Evolutionary conservation across 2,888 invertebrate genomes (phyloP), one percentile per base, ranked within the genome.

Genomic region (Xestobium rufovillosum): DNA sequence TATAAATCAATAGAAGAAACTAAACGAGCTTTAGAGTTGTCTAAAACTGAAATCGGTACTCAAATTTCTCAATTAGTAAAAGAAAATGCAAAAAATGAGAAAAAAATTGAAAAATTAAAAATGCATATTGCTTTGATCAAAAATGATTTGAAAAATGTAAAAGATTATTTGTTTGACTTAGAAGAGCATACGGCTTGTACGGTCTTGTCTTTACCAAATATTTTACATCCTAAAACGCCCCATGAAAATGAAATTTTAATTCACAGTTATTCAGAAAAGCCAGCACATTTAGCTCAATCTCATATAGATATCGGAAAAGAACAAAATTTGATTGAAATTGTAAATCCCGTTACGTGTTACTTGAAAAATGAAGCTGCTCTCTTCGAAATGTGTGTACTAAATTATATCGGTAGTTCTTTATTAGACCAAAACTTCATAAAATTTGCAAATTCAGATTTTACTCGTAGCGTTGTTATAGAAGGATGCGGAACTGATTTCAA

Each of bases 371-470:
- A 82, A 41, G 83, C 81, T 1, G 83, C 83, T 1, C 49, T 78
- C 10, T 84, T 83, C 56, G 87, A 88, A 63, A 63, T 80, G 6
- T 72, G 71, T 12, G 59, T 72, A 9, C 65, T 75, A 48, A 72
- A 73, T 59, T 71, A 70, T 51, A 70, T 75, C 38, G 58, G 65
- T 1, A 56, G 67, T 32, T 57, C 65, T 34, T 53, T 75, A 3
- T 62, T 67, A 13, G 61, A 70, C 1, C 60, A 65, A 8, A 65
- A 71, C n/a, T 83, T 75, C 55, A 57, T 71, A 0, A 77, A 78
- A 52, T 77, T 83, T 50, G 76, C 80, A 1, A 86, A 85, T 60
- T 72, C 86, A 1, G 87, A 89, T 65, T 87, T 89, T 65, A 72
- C 76, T 3, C 76, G 82, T 36, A 83, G 82, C 55, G 65, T 83